Percentiles rank a stretch among this genome's conserved stretches.
Evolutionary conservation across 2,797 vertebrate genomes (phyloP).

Genomic region (Fundulus diaphanus): DNA sequence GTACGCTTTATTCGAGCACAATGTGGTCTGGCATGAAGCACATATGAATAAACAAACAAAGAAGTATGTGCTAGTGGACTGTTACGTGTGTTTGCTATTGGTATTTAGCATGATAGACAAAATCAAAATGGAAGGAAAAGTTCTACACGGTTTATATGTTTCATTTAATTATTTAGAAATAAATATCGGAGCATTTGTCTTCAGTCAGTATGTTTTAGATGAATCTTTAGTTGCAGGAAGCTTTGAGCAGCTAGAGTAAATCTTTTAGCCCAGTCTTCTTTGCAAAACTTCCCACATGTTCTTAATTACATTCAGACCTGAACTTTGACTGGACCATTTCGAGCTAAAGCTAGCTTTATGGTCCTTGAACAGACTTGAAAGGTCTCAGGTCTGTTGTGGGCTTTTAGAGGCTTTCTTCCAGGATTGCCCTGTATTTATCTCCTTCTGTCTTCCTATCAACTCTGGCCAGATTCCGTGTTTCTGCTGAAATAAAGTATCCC

Average conservation of each 20-base stretch:
- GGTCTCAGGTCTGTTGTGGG: not conserved
- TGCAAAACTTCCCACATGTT: not conserved
- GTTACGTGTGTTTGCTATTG: conserved; percentile 23
- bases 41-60: conserved; percentile 55
- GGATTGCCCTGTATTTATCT: not conserved
- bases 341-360: not conserved
- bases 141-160: not conserved
- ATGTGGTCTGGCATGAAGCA: conserved; percentile 59
- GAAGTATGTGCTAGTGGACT: conserved; percentile 27
- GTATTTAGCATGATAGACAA: not conserved
- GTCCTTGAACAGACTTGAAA: not conserved
- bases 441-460: not conserved
- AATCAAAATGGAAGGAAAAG: not conserved
- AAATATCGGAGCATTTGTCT: not conserved
- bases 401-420: not conserved
- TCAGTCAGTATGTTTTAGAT: not conserved
- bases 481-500: not conserved
- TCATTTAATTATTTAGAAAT: not conserved
- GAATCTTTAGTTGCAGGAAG: not conserved
- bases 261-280: not conserved
- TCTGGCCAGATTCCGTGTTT: no score
- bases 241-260: not conserved
- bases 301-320: not conserved
- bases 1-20: conserved; percentile 57
- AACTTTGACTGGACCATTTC: not conserved